Evolutionary conservation across 2,113 vertebrate species (phyloP), one percentile per base, ranked within the genome.

Genomic region (Poeciliopsis retropinna): DNA sequence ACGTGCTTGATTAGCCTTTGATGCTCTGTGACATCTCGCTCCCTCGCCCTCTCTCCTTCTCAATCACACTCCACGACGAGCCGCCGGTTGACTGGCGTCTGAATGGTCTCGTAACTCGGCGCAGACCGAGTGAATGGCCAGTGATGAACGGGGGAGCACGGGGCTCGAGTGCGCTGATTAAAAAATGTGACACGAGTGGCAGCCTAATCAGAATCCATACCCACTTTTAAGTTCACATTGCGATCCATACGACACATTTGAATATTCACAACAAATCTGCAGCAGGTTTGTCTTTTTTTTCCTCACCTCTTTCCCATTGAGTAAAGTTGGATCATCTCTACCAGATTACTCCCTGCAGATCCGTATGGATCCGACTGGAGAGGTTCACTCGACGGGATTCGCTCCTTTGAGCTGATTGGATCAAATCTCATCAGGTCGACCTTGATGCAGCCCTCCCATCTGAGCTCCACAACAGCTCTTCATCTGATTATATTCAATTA

Each of bases 1-100:
- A 81, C 77, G 61, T 81, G 77, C 86, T 57, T 91, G 92, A 93
- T 94, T 92, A 91, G 82, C 82, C 78, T 79, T 82, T 82, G 78
- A 83, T 31, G 69, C 81, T 65, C 31, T 0, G 61, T 79, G 83
- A 84, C 86, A 82, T 57, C 82, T 64, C 47, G 72, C 70, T 47
- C 62, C 60, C 79, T 80, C 83, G 60, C 73, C 39, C 75, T 57
- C 51, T 57, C 25, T 57, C 51, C 51, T 57, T n/a, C 32, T 32
- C 75, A 15, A 64, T 84, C 75, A 28, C 29, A 47, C 0, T 22
- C 65, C 8, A 0, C 6, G 22, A 29, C 12, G 61, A 64, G 60
- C 64, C 1, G 1, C 13, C 14, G 0, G 75, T 84, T 90, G 89
- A 91, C 86, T 88, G 86, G 77, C 90, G 30, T 72, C 75, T 87